A percentile compares a stretch with the other conserved stretches of the same genome.
These are phyloP conservation scores for Ptychobarbus kaznakovi DNA, from an alignment of 2,797 vertebrate species.

Conservation along the genomic window DNA sequence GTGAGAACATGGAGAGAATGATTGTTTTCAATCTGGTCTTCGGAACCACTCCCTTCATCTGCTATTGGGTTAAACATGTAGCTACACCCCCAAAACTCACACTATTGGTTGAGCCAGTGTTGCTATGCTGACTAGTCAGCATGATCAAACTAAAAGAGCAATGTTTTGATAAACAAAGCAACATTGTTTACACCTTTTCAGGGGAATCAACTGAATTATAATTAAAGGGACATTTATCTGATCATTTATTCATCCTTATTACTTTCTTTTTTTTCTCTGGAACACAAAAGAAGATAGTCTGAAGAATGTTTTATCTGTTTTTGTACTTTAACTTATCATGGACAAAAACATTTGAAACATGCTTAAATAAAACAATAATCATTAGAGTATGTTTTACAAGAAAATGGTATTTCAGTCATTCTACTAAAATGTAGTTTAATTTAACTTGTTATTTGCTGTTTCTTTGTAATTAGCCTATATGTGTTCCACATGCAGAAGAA, in stretches of 20 bases:
- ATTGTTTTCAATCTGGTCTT: constrained; percentile 7
- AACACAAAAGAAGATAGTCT: background rate
- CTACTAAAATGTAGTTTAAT: background rate
- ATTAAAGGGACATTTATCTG: no score
- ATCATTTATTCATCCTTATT: background rate
- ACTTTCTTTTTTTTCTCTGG: background rate
- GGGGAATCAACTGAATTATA: background rate
- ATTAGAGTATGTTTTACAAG: no score
- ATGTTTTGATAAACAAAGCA: background rate
- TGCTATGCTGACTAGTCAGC: background rate
- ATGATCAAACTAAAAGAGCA: background rate
- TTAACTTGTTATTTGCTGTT: background rate
- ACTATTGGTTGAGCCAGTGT: background rate
- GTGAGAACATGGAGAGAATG: background rate
- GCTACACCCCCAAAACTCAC: background rate
- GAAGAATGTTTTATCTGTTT: background rate
- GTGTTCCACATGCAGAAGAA: background rate
- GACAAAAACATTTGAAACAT: background rate
- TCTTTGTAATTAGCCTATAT: background rate
- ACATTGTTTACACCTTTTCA: background rate
- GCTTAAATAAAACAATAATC: no score
- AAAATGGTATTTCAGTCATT: background rate
- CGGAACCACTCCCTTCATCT: background rate
- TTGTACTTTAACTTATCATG: background rate
- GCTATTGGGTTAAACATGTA: background rate